Evolutionary conservation across 2,888 invertebrate species (phyloP).

Genomic region (Campoletis raptor): DNA sequence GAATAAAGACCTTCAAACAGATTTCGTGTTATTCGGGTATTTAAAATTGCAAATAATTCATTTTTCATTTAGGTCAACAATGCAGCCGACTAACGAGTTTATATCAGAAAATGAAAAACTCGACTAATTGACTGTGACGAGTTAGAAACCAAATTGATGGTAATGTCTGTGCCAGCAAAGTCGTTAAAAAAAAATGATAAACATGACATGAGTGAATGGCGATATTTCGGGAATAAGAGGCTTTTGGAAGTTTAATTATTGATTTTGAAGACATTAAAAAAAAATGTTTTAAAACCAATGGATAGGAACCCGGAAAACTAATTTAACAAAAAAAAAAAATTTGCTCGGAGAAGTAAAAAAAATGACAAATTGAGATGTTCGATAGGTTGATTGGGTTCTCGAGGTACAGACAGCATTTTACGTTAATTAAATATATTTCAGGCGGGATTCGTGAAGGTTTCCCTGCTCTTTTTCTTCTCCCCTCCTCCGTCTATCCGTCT

Average conservation of each 20-base stretch:
- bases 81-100: neutral
- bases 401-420: constrained; percentile 12
- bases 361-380: neutral
- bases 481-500: neutral
- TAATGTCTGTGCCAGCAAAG: neutral
- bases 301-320: neutral
- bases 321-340: neutral
- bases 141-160: neutral
- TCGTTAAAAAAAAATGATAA: constrained; percentile 37
- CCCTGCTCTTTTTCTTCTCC: neutral
- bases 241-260: constrained; percentile 6
- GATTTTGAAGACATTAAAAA: neutral
- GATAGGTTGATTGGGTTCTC: constrained; percentile 11
- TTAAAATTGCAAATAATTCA: neutral
- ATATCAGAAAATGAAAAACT: neutral
- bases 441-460: constrained; percentile 13
- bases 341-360: neutral
- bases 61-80: neutral
- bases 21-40: neutral
- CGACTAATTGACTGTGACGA: neutral
- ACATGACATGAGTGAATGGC: neutral
- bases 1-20: neutral
- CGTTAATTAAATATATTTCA: constrained; percentile 55
- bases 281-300: constrained; percentile 1
- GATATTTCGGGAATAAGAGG: neutral